phyloP scores from a whole-genome alignment of 2,797 vertebrate species.

The Neosalanx taihuensis region DNA sequence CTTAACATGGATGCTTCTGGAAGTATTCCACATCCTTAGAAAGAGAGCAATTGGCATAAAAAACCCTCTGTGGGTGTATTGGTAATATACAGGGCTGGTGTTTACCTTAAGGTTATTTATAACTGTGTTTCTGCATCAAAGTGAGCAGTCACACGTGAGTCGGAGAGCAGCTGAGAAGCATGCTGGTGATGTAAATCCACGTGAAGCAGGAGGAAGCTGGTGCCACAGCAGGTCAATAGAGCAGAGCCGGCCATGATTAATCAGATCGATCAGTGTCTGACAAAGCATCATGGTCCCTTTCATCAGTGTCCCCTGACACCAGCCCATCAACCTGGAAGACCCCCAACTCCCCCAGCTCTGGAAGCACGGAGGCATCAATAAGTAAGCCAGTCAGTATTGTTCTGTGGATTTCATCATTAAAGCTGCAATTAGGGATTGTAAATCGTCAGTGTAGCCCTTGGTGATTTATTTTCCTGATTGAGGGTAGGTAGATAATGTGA shows the following conservation, averaged over 20 bases:
- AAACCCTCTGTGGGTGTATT: constrained; percentile 6
- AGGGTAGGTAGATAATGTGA: neutral
- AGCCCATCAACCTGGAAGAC: neutral
- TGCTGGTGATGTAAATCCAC: constrained; percentile 34
- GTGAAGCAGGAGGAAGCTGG: constrained; percentile 23
- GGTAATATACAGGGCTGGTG: neutral
- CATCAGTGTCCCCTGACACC: neutral
- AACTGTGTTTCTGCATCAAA: no score
- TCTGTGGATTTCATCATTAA: constrained; percentile 6
- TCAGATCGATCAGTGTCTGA: constrained; percentile 30
- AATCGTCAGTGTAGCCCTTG: neutral
- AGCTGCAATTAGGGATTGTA: constrained; percentile 20
- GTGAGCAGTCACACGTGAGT: neutral
- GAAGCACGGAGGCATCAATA: neutral
- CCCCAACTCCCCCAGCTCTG: neutral
- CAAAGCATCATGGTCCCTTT: constrained; percentile 20
- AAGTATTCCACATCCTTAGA: neutral
- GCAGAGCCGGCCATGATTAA: constrained; percentile 42
- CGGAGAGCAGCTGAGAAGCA: neutral
- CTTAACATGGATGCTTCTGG: constrained; percentile 1
- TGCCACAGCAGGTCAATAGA: constrained; percentile 27
- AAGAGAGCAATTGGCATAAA: constrained; percentile 12
- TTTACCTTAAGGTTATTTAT: constrained; percentile 25
- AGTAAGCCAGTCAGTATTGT: constrained; percentile 14
- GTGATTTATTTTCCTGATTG: constrained; percentile 5